Evolutionary conservation across 2,797 vertebrate genomes (phyloP).

Genomic region (Clarias fuscus): DNA sequence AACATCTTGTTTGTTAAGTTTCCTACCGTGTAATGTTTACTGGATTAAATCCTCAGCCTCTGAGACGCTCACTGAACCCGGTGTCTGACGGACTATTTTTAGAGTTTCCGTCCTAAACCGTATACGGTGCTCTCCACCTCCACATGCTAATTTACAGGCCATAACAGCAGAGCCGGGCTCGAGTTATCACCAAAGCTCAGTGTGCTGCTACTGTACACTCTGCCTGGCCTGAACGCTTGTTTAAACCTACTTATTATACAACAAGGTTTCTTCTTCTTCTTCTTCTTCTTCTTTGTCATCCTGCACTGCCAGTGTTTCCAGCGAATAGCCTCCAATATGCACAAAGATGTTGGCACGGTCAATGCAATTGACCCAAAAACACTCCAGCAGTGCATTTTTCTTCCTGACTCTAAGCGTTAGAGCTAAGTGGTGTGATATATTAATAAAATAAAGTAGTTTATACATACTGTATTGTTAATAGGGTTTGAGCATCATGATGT

Average conservation of each 20-base stretch:
- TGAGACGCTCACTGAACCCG: conserved; percentile 34
- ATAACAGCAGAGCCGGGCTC: conserved; percentile 53
- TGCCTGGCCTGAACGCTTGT: conserved; percentile 57
- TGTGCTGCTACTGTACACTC: conserved; percentile 54
- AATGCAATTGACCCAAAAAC: not conserved
- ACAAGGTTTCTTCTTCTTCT: not conserved
- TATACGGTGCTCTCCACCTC: conserved; percentile 65
- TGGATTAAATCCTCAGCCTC: conserved; percentile 47
- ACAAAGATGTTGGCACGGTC: not conserved
- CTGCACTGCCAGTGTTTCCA: conserved; percentile 6
- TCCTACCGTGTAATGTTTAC: conserved; percentile 24
- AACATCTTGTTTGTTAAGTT: not conserved
- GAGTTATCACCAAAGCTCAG: conserved; percentile 61
- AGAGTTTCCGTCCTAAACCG: conserved; percentile 60
- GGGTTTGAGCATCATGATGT: too few relatives aligned
- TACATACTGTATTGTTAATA: not conserved
- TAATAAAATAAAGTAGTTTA: not conserved
- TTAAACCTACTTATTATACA: conserved; percentile 49
- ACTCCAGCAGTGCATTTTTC: not conserved
- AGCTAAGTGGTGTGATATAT: not conserved
- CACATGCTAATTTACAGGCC: conserved; percentile 61
- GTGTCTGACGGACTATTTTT: conserved; percentile 67
- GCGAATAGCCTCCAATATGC: not conserved
- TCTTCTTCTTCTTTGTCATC: not conserved
- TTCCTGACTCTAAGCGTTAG: not conserved